Evolutionary conservation across 53 echinoderm and acorn worm genomes (phyloP), one percentile per base, ranked within the genome.

Genomic region (Antedon mediterranea): DNA sequence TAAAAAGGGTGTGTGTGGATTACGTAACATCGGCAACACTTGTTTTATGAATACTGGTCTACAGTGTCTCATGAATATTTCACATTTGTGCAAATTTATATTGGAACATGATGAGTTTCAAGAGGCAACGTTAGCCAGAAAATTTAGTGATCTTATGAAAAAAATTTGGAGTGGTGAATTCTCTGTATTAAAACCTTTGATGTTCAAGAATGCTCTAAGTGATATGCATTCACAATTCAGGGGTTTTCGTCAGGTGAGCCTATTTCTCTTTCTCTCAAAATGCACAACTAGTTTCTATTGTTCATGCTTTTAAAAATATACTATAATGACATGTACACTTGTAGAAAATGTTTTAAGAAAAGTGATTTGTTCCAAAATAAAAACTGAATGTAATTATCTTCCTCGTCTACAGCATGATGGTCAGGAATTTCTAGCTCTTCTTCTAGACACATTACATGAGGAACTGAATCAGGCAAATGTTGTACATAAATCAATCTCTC

Each of bases 11-110:
- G 76, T 92, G 83, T 89, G 92, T 30, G 97, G 92, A 31, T 85
- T 97, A 30, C 91, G 87, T 44, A 97, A 97, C 85, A 89, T 97
- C 89, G 97, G 95, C 30, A 92, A 92, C 81, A 97, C 97, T 70
- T 97, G 97, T 75, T 97, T 97, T 85, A 97, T 97, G 97, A 97
- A 97, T 85, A 87, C 97, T 7, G 97, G 92, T 13, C 90, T 97
- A 26, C 97, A 97, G 92, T 97, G 97, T 82, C 92, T 97, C 28
- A 83, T 97, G 76, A 89, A 89, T 82, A 89, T 89, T 34, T 71
- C 90, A 15, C 83, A 83, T 43, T 80, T 92, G 42, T 85, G 86
- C 28, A 80, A 86, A 33, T 81, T 81, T 71, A 84, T 97, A 72
- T 82, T 87, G 43, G 82, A 89, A 43, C 70, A 32, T 5, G 87